Base-by-base conservation (phyloP, 2,888 invertebrate genomes). In the Habroteleia sp. region DNA sequence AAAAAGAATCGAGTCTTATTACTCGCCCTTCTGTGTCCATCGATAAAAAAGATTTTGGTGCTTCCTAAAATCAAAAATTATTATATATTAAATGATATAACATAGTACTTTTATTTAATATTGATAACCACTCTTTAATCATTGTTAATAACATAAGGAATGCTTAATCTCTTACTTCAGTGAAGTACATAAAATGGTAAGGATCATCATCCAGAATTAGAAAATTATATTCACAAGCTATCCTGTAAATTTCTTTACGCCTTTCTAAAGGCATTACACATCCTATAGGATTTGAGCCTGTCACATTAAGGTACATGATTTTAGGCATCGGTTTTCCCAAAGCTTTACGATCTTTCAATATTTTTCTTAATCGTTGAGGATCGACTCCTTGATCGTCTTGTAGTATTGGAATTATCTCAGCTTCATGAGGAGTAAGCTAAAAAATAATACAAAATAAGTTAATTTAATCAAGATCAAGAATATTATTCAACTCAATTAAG, bases 141-240 rank as follows among this genome's bases (percentile, higher is more conserved):
- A n/a, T n/a, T n/a, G n/a, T n/a, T n/a, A n/a, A n/a, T n/a, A n/a
- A n/a, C n/a, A n/a, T n/a, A n/a, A n/a, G n/a, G n/a, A n/a, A n/a
- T n/a, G n/a, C n/a, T 16, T 29, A 8, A 29, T 29, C 2, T 2
- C 89, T 89, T 74, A 92, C 92, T 69, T 92, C 91, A 77, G 91
- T 89, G 86, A 93, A 96, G 85, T 94, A 93, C 82, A 96, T 89
- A 84, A 93, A 95, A 88, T 93, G 94, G 82, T 95, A 96, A 0
- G 96, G 94, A 87, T 95, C 95, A 82, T 96, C 96, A 84, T 96
- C 96, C 3, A 96, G 82, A 52, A 96, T 94, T 4, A 96, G 82
- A 25, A 96, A 91, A 88, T 95, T 92, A 85, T 93, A 94, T 84
- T 92, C 90, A 87, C 94, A 93, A 39, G 94, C 94, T 74, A 95